Percentiles rank a stretch among this genome's conserved stretches.
Evolutionary conservation across 64 coral and sea anemone species (phyloP).

Genomic region (Pachyseris speciosa): DNA sequence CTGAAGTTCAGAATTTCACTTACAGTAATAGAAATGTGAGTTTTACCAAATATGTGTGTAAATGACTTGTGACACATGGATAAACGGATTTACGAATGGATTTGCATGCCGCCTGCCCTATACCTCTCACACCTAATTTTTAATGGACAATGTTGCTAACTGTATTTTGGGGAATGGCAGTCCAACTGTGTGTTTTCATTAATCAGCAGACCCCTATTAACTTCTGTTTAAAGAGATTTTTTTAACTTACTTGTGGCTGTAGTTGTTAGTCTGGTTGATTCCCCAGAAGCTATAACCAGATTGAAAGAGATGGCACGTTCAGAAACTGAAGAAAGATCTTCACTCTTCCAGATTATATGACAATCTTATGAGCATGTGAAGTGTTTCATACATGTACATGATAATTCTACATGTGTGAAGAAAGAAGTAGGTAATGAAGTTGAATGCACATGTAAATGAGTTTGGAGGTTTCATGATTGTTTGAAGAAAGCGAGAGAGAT

Average conservation of each 20-base stretch:
- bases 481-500: neutral
- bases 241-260: slow-evolving; percentile 13
- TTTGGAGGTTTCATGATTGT: neutral
- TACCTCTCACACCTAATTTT: neutral
- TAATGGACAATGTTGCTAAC: neutral
- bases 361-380: neutral
- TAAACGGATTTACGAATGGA: neutral
- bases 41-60: too few species aligned
- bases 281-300: slow-evolving; percentile 35
- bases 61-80: neutral
- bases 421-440: neutral
- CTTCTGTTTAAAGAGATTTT: neutral
- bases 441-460: neutral
- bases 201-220: neutral
- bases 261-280: neutral
- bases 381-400: neutral
- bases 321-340: neutral
- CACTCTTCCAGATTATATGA: neutral
- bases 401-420: neutral
- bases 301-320: slow-evolving; percentile 24
- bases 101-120: neutral
- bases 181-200: neutral
- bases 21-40: too few species aligned
- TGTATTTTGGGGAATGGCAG: neutral
- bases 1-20: too few species aligned